Base-by-base conservation (phyloP, 1,140 invertebrate genomes). In the Geopemphigus sp. region DNA sequence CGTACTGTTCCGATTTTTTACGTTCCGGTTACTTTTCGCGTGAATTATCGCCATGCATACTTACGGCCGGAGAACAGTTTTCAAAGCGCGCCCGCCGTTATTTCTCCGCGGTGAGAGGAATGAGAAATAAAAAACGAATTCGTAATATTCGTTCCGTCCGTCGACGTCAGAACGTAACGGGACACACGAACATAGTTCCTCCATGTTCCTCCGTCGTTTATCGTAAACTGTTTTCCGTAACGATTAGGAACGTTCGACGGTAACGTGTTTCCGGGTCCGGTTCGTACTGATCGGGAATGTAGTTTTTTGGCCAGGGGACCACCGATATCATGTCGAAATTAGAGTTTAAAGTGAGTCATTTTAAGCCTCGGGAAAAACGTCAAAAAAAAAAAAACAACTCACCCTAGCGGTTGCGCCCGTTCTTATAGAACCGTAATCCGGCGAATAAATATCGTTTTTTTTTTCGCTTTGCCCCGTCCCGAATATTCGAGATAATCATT, bases 281-380 rank as follows among this genome's bases (percentile, higher is more conserved):
- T 1, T 68, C 14, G 22, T 68, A 68, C 45, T 68, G 45, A 47
- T 68, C 24, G 66, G 45, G n/a, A n/a, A n/a, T 22, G 22, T 26
- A 17, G 39, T 68, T 68, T 24, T 66, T 64, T 39, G 26, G n/a
- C 26, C 5, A 50, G 17, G n/a, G 26, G 53, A 50, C 26, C 45
- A 50, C 26, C 45, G 26, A 39, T 76, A 76, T 57, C 73, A 45
- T 47, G 73, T 76, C 22, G 56, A 59, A 59, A 76, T 76, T 45
- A 61, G 32, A 76, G 54, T 76, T 76, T 76, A 76, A 76, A 76
- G 73, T 76, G 73, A 76, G 73, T 76, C 73, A 76, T 76, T 57
- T 57, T 45, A 76, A 76, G 73, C 53, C 73, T 17, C 50, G 5
- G 70, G 73, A 39, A 45, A 73, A 57, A 73, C 53, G 32, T 57